Evolutionary conservation across 2,113 vertebrate species (phyloP).

Genomic region (Myxocyprinus asiaticus): DNA sequence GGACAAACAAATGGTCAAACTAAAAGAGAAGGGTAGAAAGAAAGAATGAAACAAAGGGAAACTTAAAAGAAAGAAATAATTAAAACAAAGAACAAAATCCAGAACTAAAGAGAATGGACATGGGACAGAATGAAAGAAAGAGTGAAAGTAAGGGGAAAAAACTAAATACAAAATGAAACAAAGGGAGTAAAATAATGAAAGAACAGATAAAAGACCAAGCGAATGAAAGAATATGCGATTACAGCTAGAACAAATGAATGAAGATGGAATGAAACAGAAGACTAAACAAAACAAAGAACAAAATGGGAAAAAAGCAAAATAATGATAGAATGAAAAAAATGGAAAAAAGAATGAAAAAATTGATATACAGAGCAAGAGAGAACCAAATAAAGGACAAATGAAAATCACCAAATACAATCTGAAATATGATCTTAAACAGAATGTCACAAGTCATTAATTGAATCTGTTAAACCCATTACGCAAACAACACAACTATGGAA

Average conservation of each 20-base stretch:
- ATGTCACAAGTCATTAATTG: conserved; percentile 10
- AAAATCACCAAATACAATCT: background rate
- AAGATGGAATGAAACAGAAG: background rate
- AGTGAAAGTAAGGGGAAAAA: background rate
- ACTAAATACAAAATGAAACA: too few relatives aligned
- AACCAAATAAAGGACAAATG: background rate
- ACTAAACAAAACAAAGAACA: background rate
- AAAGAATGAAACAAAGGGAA: too few relatives aligned
- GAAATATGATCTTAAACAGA: background rate
- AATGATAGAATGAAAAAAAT: background rate
- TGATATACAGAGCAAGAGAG: background rate
- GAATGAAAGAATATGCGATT: background rate
- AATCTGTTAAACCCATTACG: conserved; percentile 17
- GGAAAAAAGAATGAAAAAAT: background rate
- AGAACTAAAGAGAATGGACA: too few relatives aligned
- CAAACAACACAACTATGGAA: conserved; percentile 3
- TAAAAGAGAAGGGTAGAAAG: too few relatives aligned
- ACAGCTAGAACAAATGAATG: background rate
- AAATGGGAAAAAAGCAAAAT: background rate
- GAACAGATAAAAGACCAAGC: background rate
- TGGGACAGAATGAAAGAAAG: too few relatives aligned
- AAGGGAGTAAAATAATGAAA: too few relatives aligned
- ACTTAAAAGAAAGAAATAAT: too few relatives aligned
- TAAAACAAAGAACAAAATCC: too few relatives aligned
- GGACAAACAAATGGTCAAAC: too few relatives aligned